Base-by-base conservation (phyloP, 2,113 vertebrate species). In the Pipra filicauda region DNA sequence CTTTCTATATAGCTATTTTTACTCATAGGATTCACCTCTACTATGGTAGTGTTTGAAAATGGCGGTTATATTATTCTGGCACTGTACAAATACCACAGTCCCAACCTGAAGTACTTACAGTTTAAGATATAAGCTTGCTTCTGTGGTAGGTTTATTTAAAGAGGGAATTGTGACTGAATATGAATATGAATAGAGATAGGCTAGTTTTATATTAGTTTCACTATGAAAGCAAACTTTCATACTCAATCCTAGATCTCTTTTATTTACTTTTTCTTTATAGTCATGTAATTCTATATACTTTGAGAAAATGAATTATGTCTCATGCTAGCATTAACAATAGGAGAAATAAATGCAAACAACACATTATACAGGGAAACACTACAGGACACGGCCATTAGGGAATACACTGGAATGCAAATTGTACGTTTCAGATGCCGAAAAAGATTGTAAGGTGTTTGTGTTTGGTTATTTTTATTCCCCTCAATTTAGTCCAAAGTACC, bases 271-370 rank as follows among this genome's bases (percentile, higher is more conserved):
- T 70, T 52, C 39, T 89, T 95, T 91, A 95, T 71, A 82, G 71
- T 28, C n/a, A 35, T 65, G 70, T 87, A 93, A 95, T 95, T 89
- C 73, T 44, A 73, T 54, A 79, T 88, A 82, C 77, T 85, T 93
- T 92, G 66, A 92, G 89, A 89, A 96, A 95, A 95, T 91, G 24
- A 96, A 92, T 94, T 93, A 65, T 85, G 54, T 81, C 80, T 81
- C 46, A 85, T 27, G 61, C 57, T 66, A 82, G 66, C 70, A 87
- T 87, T 96, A 94, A 88, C 87, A 90, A 84, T 86, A 86, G 75
- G 61, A 95, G 65, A 61, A 89, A 89, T 84, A 95, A 91, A 92
- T 33, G 77, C 84, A 91, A 88, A 75, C 66, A 82, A 10, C 49
- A 30, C 12, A 43, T 84, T 88, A 74, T 24, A 59, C 76, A 94